Evolutionary conservation across 2,113 vertebrate genomes (phyloP).

Genomic region (Micromys minutus): DNA sequence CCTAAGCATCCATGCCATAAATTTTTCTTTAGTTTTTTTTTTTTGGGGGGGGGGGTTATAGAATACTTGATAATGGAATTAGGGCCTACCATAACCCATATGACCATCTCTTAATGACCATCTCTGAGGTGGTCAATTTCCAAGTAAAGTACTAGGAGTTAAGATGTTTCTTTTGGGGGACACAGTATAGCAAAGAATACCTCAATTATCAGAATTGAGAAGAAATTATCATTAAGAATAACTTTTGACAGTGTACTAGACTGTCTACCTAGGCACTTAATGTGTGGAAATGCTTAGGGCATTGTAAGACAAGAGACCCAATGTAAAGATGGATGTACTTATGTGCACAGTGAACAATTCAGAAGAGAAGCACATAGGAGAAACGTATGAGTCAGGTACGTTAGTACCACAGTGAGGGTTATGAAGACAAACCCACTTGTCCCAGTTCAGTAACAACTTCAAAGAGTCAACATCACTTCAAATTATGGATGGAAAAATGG

Average conservation of each 20-base stretch:
- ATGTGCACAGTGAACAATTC: neutral
- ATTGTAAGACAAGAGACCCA: neutral
- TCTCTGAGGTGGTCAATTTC: neutral
- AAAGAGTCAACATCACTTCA: neutral
- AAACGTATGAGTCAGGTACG: neutral
- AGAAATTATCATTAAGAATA: neutral
- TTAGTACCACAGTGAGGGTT: neutral
- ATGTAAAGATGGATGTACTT: neutral
- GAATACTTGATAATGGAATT: neutral
- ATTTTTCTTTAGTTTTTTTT: neutral
- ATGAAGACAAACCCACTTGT: neutral
- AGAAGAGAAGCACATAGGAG: neutral
- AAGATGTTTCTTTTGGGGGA: neutral
- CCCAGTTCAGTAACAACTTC: neutral
- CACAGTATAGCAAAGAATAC: neutral
- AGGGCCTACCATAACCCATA: neutral
- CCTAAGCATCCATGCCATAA: neutral
- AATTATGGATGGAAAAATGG: neutral
- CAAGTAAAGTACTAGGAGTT: neutral
- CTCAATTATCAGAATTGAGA: neutral
- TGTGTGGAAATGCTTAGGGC: neutral
- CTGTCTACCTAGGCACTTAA: neutral
- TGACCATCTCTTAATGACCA: constrained; percentile 10
- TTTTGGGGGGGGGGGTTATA: too few species aligned
- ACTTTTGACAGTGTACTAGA: neutral